A percentile compares a stretch with the other conserved stretches of the same genome.
Evolutionary conservation across 2,113 vertebrate species (phyloP).

Genomic region (Myotis yumanensis): DNA sequence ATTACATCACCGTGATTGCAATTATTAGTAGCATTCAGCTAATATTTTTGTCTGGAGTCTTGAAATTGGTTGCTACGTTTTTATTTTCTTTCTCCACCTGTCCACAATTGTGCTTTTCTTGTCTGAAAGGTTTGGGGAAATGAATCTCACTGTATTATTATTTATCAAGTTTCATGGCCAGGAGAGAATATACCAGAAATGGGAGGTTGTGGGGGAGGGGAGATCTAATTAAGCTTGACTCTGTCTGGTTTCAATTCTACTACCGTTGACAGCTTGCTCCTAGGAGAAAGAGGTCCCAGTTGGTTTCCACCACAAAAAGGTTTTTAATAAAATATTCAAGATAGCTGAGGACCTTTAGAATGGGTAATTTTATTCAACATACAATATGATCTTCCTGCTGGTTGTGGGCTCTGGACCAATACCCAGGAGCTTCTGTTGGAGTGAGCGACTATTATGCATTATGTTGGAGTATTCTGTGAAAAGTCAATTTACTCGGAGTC

Average conservation of each 20-base stretch:
- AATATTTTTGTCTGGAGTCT: not conserved
- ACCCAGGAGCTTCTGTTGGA: conserved; percentile 69
- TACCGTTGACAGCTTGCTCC: conserved; percentile 44
- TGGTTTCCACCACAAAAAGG: conserved; percentile 71
- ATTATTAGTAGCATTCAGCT: conserved; percentile 6
- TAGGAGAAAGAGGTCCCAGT: conserved; percentile 64
- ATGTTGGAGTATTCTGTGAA: conserved; percentile 63
- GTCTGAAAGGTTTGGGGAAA: conserved; percentile 5
- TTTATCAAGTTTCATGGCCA: conserved; percentile 52
- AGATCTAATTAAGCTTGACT: conserved; percentile 74
- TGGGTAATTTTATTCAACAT: conserved; percentile 73
- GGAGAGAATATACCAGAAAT: conserved; percentile 53
- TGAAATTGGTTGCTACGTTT: conserved; percentile 41
- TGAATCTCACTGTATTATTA: conserved; percentile 44
- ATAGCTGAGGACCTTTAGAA: conserved; percentile 70
- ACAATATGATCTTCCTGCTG: conserved; percentile 71
- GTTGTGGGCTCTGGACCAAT: conserved; percentile 69
- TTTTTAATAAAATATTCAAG: conserved; percentile 71
- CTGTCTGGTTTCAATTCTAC: conserved; percentile 70
- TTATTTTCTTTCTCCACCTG: conserved; percentile 41
- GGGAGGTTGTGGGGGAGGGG: conserved; percentile 35
- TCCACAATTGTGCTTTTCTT: not conserved
- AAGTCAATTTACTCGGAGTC: conserved; percentile 69
- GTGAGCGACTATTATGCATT: conserved; percentile 60
- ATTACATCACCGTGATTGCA: not conserved